Evolutionary conservation across 23 tunicate species (phyloP), one percentile per base, ranked within the genome.

Genomic region (Styela clava): DNA sequence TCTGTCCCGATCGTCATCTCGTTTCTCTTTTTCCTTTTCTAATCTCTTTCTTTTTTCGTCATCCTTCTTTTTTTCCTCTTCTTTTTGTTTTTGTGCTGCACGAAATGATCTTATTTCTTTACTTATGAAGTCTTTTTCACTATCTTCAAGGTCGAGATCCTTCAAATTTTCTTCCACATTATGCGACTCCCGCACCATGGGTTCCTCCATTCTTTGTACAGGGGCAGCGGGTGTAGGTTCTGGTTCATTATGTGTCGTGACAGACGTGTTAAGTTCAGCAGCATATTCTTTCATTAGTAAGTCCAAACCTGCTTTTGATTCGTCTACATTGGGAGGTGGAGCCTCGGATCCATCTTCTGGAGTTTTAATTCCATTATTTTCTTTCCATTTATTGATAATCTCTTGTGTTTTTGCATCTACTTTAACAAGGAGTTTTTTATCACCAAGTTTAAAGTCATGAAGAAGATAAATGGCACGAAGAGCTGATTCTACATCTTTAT

Each of bases 351-450:
- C 83, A 79, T 63, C 74, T n/a, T 70, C 68, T 23, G 34, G 29
- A 44, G 78, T 82, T 68, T 68, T 80, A 25, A 84, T 29, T 9
- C 92, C 96, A 35, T 90, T 88, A 52, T 62, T 34, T 63, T 87
- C 90, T 74, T 96, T 96, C 99, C 99, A 96, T 28, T 96, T 88
- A 71, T 96, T 95, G 51, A 96, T 90, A 21, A 88, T 65, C 1
- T 83, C 87, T 65, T 96, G 99, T 2, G 99, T 88, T 62, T 91
- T 91, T 2, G 92, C 94, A 76, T 96, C 99, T 23, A 96, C 99
- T 84, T 96, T 96, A 9, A 95, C 90, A 62, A 87, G 83, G 24
- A 96, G 88, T 63, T 91, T 87, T 67, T 91, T 96, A 64, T 91
- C 94, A 1, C 95, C 97, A 22, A 96, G 83, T 29, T 64, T 34